Evolutionary conservation across 2,797 vertebrate genomes (phyloP).

Genomic region (Perodicticus potto): DNA sequence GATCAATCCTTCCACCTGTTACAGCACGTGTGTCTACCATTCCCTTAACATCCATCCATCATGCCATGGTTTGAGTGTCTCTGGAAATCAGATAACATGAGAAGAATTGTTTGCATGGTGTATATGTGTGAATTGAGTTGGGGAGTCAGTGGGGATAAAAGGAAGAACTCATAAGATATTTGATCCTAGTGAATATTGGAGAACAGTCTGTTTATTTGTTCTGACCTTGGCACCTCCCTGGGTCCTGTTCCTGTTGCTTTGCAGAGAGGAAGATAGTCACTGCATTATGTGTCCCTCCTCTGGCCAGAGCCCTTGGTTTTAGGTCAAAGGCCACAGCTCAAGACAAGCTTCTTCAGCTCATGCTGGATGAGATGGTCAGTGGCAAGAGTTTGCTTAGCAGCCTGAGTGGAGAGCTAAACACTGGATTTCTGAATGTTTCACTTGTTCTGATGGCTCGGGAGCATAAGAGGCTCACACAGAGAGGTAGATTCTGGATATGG

Average conservation of each 20-base stretch:
- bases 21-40: not conserved
- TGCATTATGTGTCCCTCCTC: rapidly evolving
- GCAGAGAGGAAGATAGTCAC: not conserved
- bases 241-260: not conserved
- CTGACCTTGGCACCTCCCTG: not conserved
- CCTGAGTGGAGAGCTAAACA: not conserved
- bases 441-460: not conserved
- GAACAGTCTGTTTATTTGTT: not conserved
- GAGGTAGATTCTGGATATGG: not conserved
- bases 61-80: not conserved
- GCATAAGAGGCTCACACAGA: not conserved
- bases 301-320: not conserved
- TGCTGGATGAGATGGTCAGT: not conserved
- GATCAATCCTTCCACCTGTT: not conserved
- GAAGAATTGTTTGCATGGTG: not conserved
- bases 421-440: not conserved
- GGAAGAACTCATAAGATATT: not conserved
- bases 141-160: not conserved
- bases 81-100: not conserved
- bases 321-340: not conserved
- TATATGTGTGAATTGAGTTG: rapidly evolving
- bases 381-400: not conserved
- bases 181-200: not conserved
- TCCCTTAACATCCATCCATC: not conserved
- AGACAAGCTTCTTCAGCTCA: not conserved